These are phyloP conservation scores for Melinopterus prodromus DNA, from an alignment of 2,888 invertebrate genomes.

Conservation along the genomic window DNA sequence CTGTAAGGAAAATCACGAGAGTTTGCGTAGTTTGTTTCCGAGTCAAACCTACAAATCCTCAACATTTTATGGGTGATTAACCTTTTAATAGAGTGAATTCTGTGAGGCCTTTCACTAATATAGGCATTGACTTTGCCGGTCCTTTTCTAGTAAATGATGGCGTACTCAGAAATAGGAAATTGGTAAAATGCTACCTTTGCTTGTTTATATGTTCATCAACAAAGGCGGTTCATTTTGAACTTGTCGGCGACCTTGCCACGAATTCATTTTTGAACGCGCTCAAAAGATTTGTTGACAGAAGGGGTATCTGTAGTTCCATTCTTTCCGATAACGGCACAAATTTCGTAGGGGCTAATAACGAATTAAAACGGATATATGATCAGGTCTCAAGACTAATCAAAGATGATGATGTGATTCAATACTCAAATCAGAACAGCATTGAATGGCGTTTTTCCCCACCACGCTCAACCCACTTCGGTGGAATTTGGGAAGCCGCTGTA, in stretches of 20 bases:
- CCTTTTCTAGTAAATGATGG: too few relatives aligned
- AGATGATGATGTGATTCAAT: neutral
- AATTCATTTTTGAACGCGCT: constrained; percentile 39
- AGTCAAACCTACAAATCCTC: too few relatives aligned
- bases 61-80: too few relatives aligned
- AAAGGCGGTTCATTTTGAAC: constrained; percentile 44
- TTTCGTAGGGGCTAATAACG: constrained; percentile 39
- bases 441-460: constrained; percentile 34
- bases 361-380: constrained; percentile 25
- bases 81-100: too few relatives aligned
- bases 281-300: constrained; percentile 38
- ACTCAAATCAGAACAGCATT: constrained; percentile 19
- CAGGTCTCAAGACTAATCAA: neutral
- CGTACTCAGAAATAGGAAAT: too few relatives aligned
- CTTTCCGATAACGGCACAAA: constrained; percentile 42
- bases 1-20: constrained; percentile 33
- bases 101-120: too few relatives aligned
- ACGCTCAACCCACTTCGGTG: constrained; percentile 29
- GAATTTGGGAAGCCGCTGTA: constrained; percentile 33
- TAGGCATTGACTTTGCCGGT: too few relatives aligned
- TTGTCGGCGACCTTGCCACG: constrained; percentile 40
- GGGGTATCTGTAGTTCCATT: constrained; percentile 34
- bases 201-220: constrained; percentile 47
- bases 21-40: too few relatives aligned
- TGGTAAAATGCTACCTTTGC: too few relatives aligned